phyloP scores from a whole-genome alignment of 2,113 vertebrate species.

The Paralichthys olivaceus region DNA sequence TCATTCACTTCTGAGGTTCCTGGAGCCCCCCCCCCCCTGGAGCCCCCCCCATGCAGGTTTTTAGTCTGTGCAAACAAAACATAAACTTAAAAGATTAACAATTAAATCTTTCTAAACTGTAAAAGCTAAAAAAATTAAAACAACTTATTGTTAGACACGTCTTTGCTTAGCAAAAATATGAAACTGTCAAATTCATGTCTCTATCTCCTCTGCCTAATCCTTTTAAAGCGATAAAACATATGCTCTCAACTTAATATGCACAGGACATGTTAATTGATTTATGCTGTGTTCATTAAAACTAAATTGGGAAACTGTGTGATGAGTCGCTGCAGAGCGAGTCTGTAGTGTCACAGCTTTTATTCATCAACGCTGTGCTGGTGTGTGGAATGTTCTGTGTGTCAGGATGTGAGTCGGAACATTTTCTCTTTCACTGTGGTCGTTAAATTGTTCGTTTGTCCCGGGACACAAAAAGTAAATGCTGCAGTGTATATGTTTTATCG shows the following conservation, averaged over 20 bases:
- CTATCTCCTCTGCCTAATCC: not conserved
- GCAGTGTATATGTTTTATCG: not conserved
- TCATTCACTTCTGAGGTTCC: too few relatives aligned
- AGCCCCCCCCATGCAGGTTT: too few relatives aligned
- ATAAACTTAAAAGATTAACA: too few relatives aligned
- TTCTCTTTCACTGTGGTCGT: conserved; percentile 4
- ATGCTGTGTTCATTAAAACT: conserved; percentile 20
- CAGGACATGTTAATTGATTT: not conserved
- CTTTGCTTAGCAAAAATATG: too few relatives aligned
- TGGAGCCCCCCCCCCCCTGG: too few relatives aligned
- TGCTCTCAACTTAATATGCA: not conserved
- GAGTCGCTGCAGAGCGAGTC: not conserved
- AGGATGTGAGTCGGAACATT: not conserved
- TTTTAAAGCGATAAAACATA: conserved; percentile 12
- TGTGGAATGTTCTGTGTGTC: not conserved
- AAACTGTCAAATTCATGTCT: too few relatives aligned
- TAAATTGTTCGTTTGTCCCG: not conserved
- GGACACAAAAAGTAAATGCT: not conserved
- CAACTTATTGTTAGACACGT: too few relatives aligned
- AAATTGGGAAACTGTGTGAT: not conserved
- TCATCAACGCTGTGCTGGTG: not conserved
- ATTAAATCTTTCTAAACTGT: too few relatives aligned
- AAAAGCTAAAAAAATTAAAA: too few relatives aligned
- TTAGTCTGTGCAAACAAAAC: too few relatives aligned
- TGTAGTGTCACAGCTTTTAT: not conserved